Evolutionary conservation across 1,140 invertebrate genomes (phyloP), one percentile per base, ranked within the genome.

Genomic region (Zaprionus vittiger): DNA sequence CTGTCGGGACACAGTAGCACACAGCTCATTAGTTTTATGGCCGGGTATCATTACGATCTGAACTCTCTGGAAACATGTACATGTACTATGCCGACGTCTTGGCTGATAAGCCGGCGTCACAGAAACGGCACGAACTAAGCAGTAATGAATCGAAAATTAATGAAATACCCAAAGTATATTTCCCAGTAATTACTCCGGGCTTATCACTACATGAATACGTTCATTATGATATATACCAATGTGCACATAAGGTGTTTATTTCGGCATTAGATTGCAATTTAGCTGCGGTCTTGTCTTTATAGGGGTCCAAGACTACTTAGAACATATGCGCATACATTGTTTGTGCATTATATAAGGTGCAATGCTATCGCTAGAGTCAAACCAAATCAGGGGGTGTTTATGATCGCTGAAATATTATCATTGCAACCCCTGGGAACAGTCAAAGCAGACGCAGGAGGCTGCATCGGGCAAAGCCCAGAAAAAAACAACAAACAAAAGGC

Each of bases 91-190:
- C 52, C 64, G 63, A 15, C 65, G 55, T 66, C 69, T 62, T 79
- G 57, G 71, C 77, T 70, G 84, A 87, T 89, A 87, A 89, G 84
- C 74, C 56, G 47, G 57, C 28, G 41, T 55, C 52, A 65, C 22
- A 38, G 60, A 55, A 70, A 47, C 59, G 52, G 59, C 72, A 60
- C 54, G 73, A 54, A 59, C 54, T 84, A 84, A 81, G 81, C 73
- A 79, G 81, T 79, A 89, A 89, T 83, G 78, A 86, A 86, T 86
- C 66, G 64, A 62, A 72, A 79, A 84, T 84, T 89, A 90, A 89
- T 89, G 78, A 84, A 89, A 90, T 71, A 57, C 65, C 69, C 74
- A 79, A 66, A 80, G 74, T 73, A 75, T 80, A 66, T 57, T 73
- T 59, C 20, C 15, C n/a, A 41, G 11, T 34, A 28, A 49, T 49